Base-by-base conservation (phyloP, 2,113 vertebrate species). In the Python bivittatus region DNA sequence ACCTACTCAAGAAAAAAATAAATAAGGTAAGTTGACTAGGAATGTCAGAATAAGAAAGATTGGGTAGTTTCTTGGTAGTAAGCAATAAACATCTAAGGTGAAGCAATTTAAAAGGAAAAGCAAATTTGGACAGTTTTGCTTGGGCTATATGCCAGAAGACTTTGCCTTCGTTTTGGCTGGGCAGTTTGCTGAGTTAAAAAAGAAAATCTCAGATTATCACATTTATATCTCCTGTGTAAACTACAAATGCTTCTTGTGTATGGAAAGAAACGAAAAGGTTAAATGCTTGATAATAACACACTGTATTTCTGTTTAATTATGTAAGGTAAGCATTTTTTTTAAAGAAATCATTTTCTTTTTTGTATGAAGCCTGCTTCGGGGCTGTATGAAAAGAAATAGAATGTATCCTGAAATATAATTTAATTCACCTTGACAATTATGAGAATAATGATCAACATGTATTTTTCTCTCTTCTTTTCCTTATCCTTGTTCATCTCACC, bases 321-420 rank as follows among this genome's bases (percentile, higher is more conserved):
- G 87, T 94, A 96, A 93, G 53, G 48, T 29, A 88, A 91, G 93
- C 91, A 91, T 91, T 93, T 93, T 90, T 92, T 94, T 95, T 92
- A 90, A 91, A 93, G 84, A 7, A 4, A 79, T n/a, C 0, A 29
- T n/a, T 15, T 29, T 38, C 17, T 42, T 38, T 79, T 79, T 79
- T 93, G 93, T 90, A 91, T 92, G 42, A 3, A 91, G 10, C 15
- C 84, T 95, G 9, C 91, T 96, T 38, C 89, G 94, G 84, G 95
- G 89, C 94, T 86, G 85, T 29, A 89, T n/a, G 68, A 86, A 72
- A 44, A 91, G 60, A 13, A 27, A 91, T 86, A 7, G 72, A 89
- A 88, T 92, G 60, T 33, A 94, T 93, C 20, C 54, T 9, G 2
- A 17, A 7, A 38, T 48, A 3, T 13, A 38, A 4, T 54, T 83